Conservation (phyloP, 2,888 invertebrate genomes). For the Eudasyphora cyanicolor region DNA sequence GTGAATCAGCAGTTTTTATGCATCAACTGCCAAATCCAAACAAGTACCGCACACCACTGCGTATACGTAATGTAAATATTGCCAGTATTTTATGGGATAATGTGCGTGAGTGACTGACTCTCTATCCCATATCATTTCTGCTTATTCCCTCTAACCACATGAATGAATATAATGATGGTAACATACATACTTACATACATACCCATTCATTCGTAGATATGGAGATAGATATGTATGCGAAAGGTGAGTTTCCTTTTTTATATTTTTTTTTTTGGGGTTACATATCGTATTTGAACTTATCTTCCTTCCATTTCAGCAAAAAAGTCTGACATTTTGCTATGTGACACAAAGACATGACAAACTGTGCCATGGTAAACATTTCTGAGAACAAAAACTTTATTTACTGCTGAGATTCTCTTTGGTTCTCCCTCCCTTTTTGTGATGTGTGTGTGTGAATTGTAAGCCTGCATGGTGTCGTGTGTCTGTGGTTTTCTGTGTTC, state of each 20-base stretch:
- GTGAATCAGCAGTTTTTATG: background rate
- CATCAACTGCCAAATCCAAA: background rate
- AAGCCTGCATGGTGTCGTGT: no score
- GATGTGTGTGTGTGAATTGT: no score
- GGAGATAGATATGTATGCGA: background rate
- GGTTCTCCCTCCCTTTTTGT: background rate
- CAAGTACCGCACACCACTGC: background rate
- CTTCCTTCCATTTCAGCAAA: background rate
- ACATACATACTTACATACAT: background rate
- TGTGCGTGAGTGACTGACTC: background rate
- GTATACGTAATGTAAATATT: background rate
- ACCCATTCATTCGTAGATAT: no score
- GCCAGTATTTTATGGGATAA: background rate
- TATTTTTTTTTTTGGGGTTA: background rate
- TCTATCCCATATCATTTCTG: background rate
- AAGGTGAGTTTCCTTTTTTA: background rate
- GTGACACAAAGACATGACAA: constrained; percentile 36
- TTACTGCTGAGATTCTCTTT: background rate
- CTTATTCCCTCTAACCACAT: background rate
- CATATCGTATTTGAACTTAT: background rate
- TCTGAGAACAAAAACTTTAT: constrained; percentile 18
- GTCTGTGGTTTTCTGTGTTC: background rate
- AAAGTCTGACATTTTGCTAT: constrained; percentile 27
- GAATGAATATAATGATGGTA: background rate
- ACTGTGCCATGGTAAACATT: constrained; percentile 32